Base-by-base conservation (phyloP, 1,140 invertebrate genomes). In the Megalonaias nervosa region DNA sequence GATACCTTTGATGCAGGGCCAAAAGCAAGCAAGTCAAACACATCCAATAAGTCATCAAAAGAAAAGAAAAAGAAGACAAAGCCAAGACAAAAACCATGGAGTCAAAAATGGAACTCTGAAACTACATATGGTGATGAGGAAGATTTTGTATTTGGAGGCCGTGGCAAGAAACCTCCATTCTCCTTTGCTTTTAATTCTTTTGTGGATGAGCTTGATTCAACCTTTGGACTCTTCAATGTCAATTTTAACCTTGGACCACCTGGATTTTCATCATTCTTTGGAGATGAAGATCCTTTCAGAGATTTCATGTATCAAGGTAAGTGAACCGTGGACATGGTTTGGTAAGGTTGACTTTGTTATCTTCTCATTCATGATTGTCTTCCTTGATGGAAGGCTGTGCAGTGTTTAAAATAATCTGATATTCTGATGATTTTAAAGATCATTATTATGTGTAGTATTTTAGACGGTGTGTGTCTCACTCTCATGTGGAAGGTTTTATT, bases 121-220 rank as follows among this genome's bases (percentile, higher is more conserved):
- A 77, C 74, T 71, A 79, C 75, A 17, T 26, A 60, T 12, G 17
- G 38, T 26, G 82, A 82, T n/a, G 80, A 81, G 16, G 80, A 80
- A 23, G 76, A 79, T 66, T 66, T 66, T 11, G 62, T 66, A 60
- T 72, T 68, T 58, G 77, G 77, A 58, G 38, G 38, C 17, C 64
- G 58, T 55, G 58, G 71, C 19, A 64, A 64, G n/a, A 73, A 69
- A 62, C 3, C 71, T 23, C 66, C 77, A 31, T 84, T 84, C 70
- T 82, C 80, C 15, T 84, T 82, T 74, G 82, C 82, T n/a, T 84
- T 84, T 60, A 82, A 81, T 66, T 81, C 82, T 15, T 84, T 84
- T 75, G 79, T 84, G 17, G 81, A 84, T 79, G 82, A 84, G 56
- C 64, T 84, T 21, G 82, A 81, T 23, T 77, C 77, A 26, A 75